Evolutionary conservation across 2,113 vertebrate genomes (phyloP).

Genomic region (Lipophrys pholis): DNA sequence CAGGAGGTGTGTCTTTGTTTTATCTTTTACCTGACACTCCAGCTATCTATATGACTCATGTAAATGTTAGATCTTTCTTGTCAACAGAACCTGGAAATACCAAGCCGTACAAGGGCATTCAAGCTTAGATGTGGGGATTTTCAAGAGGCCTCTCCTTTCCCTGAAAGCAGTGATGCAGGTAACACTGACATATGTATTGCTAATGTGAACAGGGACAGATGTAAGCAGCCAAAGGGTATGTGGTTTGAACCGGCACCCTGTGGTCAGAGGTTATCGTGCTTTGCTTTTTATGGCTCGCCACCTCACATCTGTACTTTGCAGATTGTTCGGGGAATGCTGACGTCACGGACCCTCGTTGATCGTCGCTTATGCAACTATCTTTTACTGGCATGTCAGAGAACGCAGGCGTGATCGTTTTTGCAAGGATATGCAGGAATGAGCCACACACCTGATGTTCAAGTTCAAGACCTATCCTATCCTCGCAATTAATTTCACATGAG

Average conservation of each 20-base stretch:
- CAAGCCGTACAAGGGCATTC: not conserved
- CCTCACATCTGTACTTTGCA: not conserved
- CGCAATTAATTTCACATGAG: no score
- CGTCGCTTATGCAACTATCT: not conserved
- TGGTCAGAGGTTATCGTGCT: not conserved
- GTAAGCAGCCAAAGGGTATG: conserved; percentile 1
- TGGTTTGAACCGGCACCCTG: conserved; percentile 1
- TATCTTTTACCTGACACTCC: not conserved
- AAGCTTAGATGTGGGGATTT: conserved; percentile 1
- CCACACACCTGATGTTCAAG: no score
- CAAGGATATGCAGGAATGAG: not conserved
- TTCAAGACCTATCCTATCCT: no score
- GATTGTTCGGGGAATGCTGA: not conserved
- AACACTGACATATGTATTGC: not conserved
- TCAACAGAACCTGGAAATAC: not conserved
- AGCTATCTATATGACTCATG: not conserved
- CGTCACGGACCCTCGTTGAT: not conserved
- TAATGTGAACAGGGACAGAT: not conserved
- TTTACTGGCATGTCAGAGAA: not conserved
- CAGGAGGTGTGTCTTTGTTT: conserved; percentile 1
- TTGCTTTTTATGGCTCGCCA: not conserved
- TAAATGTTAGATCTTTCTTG: not conserved
- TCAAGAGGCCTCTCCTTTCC: conserved; percentile 6
- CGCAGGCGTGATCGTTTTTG: not conserved
- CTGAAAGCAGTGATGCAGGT: not conserved